Conservation (phyloP, 2,797 vertebrate species). For the Tapera naevia region DNA sequence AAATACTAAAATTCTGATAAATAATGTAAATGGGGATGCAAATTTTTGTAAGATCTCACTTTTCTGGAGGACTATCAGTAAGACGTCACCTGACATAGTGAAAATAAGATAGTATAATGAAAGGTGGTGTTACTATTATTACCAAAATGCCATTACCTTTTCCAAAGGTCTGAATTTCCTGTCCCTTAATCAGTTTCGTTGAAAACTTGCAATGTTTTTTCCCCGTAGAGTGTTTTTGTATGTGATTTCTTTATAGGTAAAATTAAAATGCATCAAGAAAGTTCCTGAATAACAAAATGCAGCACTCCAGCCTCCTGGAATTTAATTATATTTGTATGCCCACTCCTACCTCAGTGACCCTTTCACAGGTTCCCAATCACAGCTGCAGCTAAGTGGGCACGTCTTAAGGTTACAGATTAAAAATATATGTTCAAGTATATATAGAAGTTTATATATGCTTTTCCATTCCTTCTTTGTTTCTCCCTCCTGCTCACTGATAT, state of each 20-base stretch:
- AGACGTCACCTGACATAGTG: neutral
- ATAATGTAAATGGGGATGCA: neutral
- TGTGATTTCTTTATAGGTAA: conserved; percentile 6
- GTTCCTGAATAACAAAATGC: conserved; percentile 44
- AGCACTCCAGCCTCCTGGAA: conserved; percentile 48
- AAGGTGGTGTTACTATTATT: too few species aligned
- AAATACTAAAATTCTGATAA: neutral
- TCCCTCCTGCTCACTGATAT: neutral
- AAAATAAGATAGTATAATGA: neutral
- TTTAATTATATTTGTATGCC: conserved; percentile 57
- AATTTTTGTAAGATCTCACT: neutral
- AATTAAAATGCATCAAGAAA: conserved; percentile 40
- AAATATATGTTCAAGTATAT: neutral
- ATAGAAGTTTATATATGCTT: neutral
- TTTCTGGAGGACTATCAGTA: neutral
- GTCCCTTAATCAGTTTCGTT: neutral
- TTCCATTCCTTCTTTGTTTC: conserved; percentile 20
- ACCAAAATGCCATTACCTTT: too few species aligned
- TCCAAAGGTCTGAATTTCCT: conserved; percentile 37
- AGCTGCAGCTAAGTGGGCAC: conserved; percentile 40
- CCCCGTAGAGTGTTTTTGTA: neutral
- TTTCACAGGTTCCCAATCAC: conserved; percentile 59
- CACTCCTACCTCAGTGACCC: conserved; percentile 32
- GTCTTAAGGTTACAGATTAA: neutral
- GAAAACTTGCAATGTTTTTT: conserved; percentile 14